Percentiles rank a stretch among this genome's conserved stretches.
Conservation (phyloP, 1,140 invertebrate species). For the Scaptomyza montana region DNA sequence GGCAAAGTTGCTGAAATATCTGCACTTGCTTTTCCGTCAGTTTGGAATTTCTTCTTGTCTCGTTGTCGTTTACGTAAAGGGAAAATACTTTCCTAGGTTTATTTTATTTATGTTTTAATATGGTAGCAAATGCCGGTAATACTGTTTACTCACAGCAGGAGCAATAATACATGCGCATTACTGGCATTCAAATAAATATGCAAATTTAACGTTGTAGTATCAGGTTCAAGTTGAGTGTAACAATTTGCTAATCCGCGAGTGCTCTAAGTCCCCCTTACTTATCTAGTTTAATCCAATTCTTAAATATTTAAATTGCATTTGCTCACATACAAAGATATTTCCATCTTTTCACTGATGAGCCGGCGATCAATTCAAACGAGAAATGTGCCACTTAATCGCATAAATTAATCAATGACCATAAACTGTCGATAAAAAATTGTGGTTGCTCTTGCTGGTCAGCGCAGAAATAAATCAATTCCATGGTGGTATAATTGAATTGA, state of each 20-base stretch:
- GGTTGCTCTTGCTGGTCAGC: conserved; percentile 1
- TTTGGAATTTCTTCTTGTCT: conserved; percentile 73
- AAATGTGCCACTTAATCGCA: conserved; percentile 47
- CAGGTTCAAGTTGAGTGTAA: conserved; percentile 24
- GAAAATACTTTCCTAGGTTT: conserved; percentile 61
- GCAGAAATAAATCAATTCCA: conserved; percentile 31
- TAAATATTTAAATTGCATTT: too few species aligned
- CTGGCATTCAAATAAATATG: conserved; percentile 59
- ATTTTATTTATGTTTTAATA: conserved; percentile 28
- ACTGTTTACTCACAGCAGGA: conserved; percentile 10
- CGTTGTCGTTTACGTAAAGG: conserved; percentile 62
- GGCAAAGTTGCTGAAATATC: conserved; percentile 70
- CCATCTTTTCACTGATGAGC: conserved; percentile 15
- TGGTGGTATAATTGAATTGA: conserved; percentile 49
- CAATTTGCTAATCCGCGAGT: conserved; percentile 14
- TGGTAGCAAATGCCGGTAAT: conserved; percentile 2
- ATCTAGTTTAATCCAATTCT: neutral
- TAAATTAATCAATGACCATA: conserved; percentile 56
- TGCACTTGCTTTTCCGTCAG: conserved; percentile 75
- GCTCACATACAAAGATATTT: conserved; percentile 4
- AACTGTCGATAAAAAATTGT: conserved; percentile 54
- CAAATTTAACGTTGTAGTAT: conserved; percentile 62
- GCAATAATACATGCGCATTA: conserved; percentile 45
- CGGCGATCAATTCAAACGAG: conserved; percentile 23
- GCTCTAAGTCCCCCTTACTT: neutral